Base-by-base conservation (phyloP, 37 sponge, comb jelly and placozoan genomes). In the Ianthella basta region DNA sequence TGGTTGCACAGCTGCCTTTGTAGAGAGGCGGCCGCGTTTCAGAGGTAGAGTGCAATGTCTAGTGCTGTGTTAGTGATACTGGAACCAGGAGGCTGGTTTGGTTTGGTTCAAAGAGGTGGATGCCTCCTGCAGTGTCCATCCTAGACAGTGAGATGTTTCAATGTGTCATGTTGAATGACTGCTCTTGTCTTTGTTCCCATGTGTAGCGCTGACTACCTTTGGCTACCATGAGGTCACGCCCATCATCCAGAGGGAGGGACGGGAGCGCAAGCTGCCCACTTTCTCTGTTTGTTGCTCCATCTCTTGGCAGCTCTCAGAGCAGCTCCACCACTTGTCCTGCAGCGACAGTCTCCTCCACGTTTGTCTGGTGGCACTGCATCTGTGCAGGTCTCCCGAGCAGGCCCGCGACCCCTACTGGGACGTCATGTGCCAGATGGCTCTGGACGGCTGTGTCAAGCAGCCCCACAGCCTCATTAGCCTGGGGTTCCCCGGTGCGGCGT, bases 181-280 rank as follows among this genome's bases (percentile, higher is more conserved):
- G n/a, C n/a, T n/a, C n/a, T n/a, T n/a, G n/a, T n/a, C n/a, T n/a
- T n/a, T n/a, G n/a, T n/a, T n/a, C n/a, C n/a, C n/a, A n/a, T n/a
- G n/a, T n/a, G 0, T 33, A 69, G 70, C 70, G 1, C 34, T 69
- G 29, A 35, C 29, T 4, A 30, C 70, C 35, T 69, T 30, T 30
- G 70, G 70, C 70, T 69, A 69, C 70, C 34, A 69, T 30, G 70
- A 69, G 18, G 34, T 69, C 70, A 69, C 35, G 1, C 70, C 70
- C 6, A 29, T 69, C 4, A 12, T 69, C 4, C 29, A 15, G 4
- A 35, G 35, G 34, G 70, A 35, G 1, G 18, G 34, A 6, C 27
- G 70, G 35, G 70, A 69, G 35, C 10, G 35, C 18, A 69, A 69
- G 6, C 35, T 69, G 70, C 35, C 34, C 70, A 6, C 70, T 5